Evolutionary conservation across 2,797 vertebrate genomes (phyloP), one percentile per base, ranked within the genome.

Genomic region (Anolis apletophallus): DNA sequence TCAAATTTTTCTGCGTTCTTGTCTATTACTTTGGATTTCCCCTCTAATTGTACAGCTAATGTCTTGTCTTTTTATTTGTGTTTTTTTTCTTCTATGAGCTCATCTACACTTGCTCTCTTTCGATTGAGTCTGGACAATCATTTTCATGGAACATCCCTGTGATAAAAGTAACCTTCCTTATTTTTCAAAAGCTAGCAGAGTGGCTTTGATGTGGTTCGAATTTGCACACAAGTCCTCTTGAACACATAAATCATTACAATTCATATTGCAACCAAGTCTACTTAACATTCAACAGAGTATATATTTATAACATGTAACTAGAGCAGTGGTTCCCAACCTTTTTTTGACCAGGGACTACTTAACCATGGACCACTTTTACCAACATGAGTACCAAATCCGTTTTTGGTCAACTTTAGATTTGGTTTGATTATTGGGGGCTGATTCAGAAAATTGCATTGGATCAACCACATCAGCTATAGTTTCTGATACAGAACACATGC

Each of bases 1-100:
- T 94, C 94, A 94, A 92, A 85, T 96, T 95, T 96, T 97, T 91
- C 93, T 93, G 95, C 95, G 95, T 97, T 96, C 94, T 97, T 94
- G 88, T 97, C 92, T 96, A 80, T 95, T 93, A 88, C 92, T 95
- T 96, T 91, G 89, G 90, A 76, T 85, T 94, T 91, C 85, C 87
- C 81, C 36, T 93, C 89, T 54, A 91, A 72, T 78, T 95, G 85
- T 94, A 88, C 91, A 89, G 83, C 88, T 94, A 93, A 88, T 89
- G 87, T 90, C 86, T n/a, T 85, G 73, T 92, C 80, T 78, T 81
- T 75, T 80, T 82, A 83, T 79, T 82, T 78, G 77, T 79, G 88
- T 80, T 34, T 29, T 85, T n/a, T 86, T 84, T 73, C 72, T 72
- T 78, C 85, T 9, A 73, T 50, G 89, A 83, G 78, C 82, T 64